These are phyloP conservation scores for Tachuris rubrigastra DNA, from an alignment of 2,113 vertebrate species.

Conservation along the genomic window DNA sequence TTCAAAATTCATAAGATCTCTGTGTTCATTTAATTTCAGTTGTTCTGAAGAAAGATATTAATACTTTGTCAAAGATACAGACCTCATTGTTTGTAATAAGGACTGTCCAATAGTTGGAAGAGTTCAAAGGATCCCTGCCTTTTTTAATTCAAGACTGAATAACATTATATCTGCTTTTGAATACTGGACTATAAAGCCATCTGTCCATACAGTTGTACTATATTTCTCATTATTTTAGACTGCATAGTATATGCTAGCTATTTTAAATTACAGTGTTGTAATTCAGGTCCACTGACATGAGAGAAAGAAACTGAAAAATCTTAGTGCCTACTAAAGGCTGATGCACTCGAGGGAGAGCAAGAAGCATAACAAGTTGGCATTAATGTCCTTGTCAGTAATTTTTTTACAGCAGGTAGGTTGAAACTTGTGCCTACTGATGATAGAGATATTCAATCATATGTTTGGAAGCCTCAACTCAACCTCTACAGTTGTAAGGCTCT, in stretches of 20 bases:
- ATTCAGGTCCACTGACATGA: background rate
- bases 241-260: background rate
- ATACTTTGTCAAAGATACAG: background rate
- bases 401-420: background rate
- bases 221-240: conserved; percentile 9
- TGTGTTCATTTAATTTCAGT: conserved; percentile 8
- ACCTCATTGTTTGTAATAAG: background rate
- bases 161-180: background rate
- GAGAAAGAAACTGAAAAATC: background rate
- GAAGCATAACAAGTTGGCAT: background rate
- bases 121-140: conserved; percentile 18
- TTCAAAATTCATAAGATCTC: background rate
- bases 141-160: conserved; percentile 13
- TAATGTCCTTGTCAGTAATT: background rate
- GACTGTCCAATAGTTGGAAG: background rate
- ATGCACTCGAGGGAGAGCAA: background rate
- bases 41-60: background rate
- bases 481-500: background rate
- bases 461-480: background rate
- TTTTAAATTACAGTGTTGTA: conserved; percentile 1
- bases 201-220: background rate
- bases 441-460: background rate
- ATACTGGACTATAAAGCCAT: conserved; percentile 1
- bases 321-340: background rate
- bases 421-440: background rate